A percentile compares a stretch with the other conserved stretches of the same genome.
Evolutionary conservation across 2,797 vertebrate genomes (phyloP).

Genomic region (Prionace glauca): DNA sequence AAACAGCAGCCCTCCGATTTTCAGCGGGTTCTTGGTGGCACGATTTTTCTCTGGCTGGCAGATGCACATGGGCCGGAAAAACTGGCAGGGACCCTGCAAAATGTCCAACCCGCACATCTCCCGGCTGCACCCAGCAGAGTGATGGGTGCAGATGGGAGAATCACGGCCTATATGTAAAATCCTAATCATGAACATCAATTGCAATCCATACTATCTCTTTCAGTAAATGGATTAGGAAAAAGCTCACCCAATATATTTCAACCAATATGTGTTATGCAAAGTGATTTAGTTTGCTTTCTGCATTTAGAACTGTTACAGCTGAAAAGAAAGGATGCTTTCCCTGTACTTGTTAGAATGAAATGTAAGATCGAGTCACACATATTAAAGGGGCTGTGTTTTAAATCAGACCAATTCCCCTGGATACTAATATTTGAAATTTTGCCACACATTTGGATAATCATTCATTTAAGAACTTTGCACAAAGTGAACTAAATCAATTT

Average conservation of each 20-base stretch:
- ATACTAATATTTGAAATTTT: not conserved
- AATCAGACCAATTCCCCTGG: not conserved
- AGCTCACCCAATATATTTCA: not conserved
- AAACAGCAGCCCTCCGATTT: no score
- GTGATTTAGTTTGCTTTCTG: not conserved
- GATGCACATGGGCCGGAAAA: no score
- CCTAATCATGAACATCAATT: not conserved
- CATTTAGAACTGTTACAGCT: not conserved
- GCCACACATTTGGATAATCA: not conserved
- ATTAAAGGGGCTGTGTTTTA: not conserved
- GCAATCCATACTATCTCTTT: not conserved
- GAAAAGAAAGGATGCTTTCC: not conserved
- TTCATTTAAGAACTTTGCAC: not conserved
- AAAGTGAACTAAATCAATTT: not conserved
- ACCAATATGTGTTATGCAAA: not conserved
- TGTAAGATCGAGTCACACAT: not conserved
- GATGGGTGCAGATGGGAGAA: no score
- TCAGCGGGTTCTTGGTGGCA: no score
- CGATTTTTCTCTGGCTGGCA: no score
- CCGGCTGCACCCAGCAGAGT: no score
- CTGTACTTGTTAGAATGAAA: not conserved
- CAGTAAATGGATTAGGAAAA: not conserved
- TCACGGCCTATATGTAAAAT: no score
- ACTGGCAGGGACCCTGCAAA: no score
- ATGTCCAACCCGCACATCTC: no score